Conservation (phyloP, 2,797 vertebrate genomes). For the Muraenolepis orangiensis region DNA sequence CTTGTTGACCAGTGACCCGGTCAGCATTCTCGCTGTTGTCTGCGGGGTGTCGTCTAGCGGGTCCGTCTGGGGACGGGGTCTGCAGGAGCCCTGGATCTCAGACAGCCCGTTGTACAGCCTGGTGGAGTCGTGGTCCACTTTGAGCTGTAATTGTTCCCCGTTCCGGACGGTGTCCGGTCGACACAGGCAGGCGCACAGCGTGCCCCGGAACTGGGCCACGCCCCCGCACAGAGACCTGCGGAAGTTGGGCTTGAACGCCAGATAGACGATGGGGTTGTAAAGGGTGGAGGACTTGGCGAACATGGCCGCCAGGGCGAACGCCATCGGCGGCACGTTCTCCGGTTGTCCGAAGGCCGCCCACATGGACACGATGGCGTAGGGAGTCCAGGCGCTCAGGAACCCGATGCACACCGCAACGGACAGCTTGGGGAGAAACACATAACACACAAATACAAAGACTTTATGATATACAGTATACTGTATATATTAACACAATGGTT, state of each 20-base stretch:
- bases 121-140: slow-evolving; percentile 61
- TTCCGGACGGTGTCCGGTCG: slow-evolving; percentile 27
- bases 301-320: slow-evolving; percentile 76
- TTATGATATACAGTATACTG: background rate
- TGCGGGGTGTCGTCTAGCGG: slow-evolving; percentile 54
- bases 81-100: slow-evolving; percentile 59
- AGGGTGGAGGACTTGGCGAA: slow-evolving; percentile 84
- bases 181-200: slow-evolving; percentile 62
- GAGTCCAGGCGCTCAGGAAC: slow-evolving; percentile 83
- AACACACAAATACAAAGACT: background rate
- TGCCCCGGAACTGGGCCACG: slow-evolving; percentile 58
- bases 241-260: slow-evolving; percentile 82
- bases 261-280: slow-evolving; percentile 80
- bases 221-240: slow-evolving; percentile 70
- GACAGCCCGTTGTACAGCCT: slow-evolving; percentile 57
- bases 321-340: slow-evolving; percentile 69
- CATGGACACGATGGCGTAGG: slow-evolving; percentile 78
- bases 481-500: background rate
- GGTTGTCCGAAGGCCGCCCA: slow-evolving; percentile 75
- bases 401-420: slow-evolving; percentile 81
- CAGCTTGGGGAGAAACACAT: slow-evolving; percentile 59
- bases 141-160: slow-evolving; percentile 41
- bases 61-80: slow-evolving; percentile 52
- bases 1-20: slow-evolving; percentile 60
- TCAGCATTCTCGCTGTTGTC: slow-evolving; percentile 65